Percentiles rank a stretch among this genome's conserved stretches.
Evolutionary conservation across 2,888 invertebrate genomes (phyloP).

Genomic region (Eristalis intricaria): DNA sequence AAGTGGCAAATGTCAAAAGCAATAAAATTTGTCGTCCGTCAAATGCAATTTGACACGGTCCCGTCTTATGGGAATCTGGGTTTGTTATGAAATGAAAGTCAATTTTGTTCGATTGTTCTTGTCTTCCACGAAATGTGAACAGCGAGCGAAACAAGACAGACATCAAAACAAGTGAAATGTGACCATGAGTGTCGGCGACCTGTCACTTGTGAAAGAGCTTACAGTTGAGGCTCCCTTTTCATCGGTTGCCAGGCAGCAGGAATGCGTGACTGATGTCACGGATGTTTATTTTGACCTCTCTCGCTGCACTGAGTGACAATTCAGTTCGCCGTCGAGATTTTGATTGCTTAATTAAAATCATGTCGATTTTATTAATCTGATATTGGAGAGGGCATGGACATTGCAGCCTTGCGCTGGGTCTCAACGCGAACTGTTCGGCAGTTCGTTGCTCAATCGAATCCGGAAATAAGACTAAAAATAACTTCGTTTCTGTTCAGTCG

Average conservation of each 20-base stretch:
- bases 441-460: not conserved
- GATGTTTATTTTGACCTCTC: slow-evolving; percentile 14
- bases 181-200: slow-evolving; percentile 23
- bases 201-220: slow-evolving; percentile 33
- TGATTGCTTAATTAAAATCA: slow-evolving; percentile 21
- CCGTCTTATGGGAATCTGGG: not conserved
- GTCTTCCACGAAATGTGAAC: not conserved
- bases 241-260: not conserved
- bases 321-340: not conserved
- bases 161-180: slow-evolving; percentile 6
- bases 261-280: not conserved
- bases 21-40: slow-evolving; percentile 43
- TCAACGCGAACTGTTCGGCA: not conserved
- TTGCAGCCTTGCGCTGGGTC: slow-evolving; percentile 18
- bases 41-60: slow-evolving; percentile 29
- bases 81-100: slow-evolving; percentile 38
- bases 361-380: slow-evolving; percentile 35
- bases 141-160: not conserved
- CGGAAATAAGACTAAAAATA: slow-evolving; percentile 2
- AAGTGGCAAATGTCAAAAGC: slow-evolving; percentile 42
- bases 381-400: slow-evolving; percentile 25
- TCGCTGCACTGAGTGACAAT: slow-evolving; percentile 24
- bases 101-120: slow-evolving; percentile 1
- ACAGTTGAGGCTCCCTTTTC: slow-evolving; percentile 5
- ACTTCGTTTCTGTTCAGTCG: not conserved